Evolutionary conservation across 2,888 invertebrate species (phyloP), one percentile per base, ranked within the genome.

Genomic region (Plagodis pulveraria): DNA sequence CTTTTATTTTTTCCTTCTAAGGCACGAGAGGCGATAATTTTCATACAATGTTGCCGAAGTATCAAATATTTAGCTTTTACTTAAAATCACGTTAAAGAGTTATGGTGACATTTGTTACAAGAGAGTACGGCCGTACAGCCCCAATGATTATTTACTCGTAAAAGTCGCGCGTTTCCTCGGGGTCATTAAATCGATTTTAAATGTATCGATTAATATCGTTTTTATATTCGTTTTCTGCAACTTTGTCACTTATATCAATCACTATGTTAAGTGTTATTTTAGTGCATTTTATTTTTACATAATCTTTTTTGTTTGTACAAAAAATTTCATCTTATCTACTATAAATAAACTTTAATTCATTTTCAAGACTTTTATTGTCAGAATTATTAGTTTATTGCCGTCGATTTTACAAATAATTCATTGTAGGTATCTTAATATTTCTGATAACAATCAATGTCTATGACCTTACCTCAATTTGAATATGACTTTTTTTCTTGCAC

Each of bases 11-110:
- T 73, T 76, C 72, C 67, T 74, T 63, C 59, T 70, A 72, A 74
- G 71, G 68, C 73, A 70, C 76, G 74, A 68, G 72, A 67, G 74
- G 67, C 78, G 73, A 78, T 77, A 74, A 76, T 77, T 76, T 71
- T 65, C 67, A 68, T 71, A 88, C 88, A 86, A 72, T 78, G 83
- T 88, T 87, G 81, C 80, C 65, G 80, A 80, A 77, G 70, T 76
- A 69, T 69, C 65, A 69, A 67, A 76, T 81, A 81, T 81, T 86
- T 81, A 78, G 74, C 40, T 10, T 10, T 40, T 9, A 71, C 73
- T 80, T 74, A 64, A 56, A 73, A 77, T 72, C 73, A 73, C 77
- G 74, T 74, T 72, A 74, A 76, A 66, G 64, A 67, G 67, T 40
- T 50, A 61, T 34, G 49, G 58, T 54, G 56, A 63, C 63, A 66